Evolutionary conservation across 2,888 invertebrate species (phyloP).

Genomic region (Galerucella pusilla): DNA sequence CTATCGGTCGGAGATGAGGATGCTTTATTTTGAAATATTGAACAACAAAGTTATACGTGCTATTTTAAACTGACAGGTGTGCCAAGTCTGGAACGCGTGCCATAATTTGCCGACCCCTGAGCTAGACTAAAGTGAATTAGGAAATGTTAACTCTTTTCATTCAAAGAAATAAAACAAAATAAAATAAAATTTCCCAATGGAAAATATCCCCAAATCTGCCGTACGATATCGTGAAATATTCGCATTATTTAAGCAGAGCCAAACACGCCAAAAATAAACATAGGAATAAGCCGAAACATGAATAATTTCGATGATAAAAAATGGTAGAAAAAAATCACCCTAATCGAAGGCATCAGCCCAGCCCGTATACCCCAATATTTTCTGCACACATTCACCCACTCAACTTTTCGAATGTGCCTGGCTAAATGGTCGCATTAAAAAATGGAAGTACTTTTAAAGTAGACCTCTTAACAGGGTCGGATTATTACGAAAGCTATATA

Average conservation of each 20-base stretch:
- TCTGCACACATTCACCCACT: slow-evolving; percentile 36
- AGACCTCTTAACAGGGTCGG: slow-evolving; percentile 25
- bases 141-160: too few species aligned
- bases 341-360: slow-evolving; percentile 36
- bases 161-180: not conserved
- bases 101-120: too few species aligned
- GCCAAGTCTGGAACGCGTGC: too few species aligned
- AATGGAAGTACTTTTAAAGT: slow-evolving; percentile 28
- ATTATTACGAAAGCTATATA: not conserved
- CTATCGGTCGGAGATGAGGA: too few species aligned
- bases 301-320: slow-evolving; percentile 26
- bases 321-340: slow-evolving; percentile 28
- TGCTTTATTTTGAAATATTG: too few species aligned
- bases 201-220: slow-evolving; percentile 10
- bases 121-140: too few species aligned
- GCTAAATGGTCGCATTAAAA: slow-evolving; percentile 29
- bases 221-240: not conserved
- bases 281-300: slow-evolving; percentile 26
- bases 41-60: too few species aligned
- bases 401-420: slow-evolving; percentile 27
- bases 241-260: slow-evolving; percentile 16
- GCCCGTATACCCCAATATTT: slow-evolving; percentile 32
- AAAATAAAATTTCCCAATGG: not conserved
- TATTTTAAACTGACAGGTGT: too few species aligned
- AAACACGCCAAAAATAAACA: slow-evolving; percentile 24